phyloP scores from a whole-genome alignment of 2,888 invertebrate genomes.

The Cosmia trapezina region DNA sequence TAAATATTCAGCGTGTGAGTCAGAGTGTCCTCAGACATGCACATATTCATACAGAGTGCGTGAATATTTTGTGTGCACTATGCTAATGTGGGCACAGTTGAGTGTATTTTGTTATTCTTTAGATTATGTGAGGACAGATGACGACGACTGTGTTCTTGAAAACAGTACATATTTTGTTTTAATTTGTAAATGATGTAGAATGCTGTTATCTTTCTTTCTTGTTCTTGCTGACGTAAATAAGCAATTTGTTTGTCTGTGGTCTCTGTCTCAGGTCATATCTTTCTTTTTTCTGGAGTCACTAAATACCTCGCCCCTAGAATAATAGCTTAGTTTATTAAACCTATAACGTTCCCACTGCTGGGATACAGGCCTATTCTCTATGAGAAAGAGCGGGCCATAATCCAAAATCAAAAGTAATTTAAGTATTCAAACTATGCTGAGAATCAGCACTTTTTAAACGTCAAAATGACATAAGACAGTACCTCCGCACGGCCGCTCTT shows the following conservation, averaged over 20 bases:
- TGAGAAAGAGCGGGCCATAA: not conserved
- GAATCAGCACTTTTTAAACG: no score
- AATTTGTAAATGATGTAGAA: conserved; percentile 1
- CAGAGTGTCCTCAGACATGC: conserved; percentile 40
- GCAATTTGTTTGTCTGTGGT: not conserved
- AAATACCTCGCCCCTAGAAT: not conserved
- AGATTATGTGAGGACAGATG: conserved; percentile 18
- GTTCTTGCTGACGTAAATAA: not conserved
- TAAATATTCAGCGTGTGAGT: conserved; percentile 42
- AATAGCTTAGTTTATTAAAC: not conserved
- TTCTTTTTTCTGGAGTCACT: not conserved
- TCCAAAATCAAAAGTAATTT: no score
- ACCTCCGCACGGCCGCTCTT: no score
- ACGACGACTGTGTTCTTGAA: conserved; percentile 13
- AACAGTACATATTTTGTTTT: not conserved
- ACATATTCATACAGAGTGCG: conserved; percentile 22
- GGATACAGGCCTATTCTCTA: not conserved
- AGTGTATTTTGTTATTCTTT: conserved; percentile 18
- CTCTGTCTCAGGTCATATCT: no score
- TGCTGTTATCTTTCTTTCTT: not conserved
- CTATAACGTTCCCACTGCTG: not conserved
- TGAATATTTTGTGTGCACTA: conserved; percentile 50
- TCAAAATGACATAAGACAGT: no score
- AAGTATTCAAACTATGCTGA: no score
- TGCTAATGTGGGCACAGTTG: conserved; percentile 24